Evolutionary conservation across 2,888 invertebrate species (phyloP).

Genomic region (Pilophorus perplexus): DNA sequence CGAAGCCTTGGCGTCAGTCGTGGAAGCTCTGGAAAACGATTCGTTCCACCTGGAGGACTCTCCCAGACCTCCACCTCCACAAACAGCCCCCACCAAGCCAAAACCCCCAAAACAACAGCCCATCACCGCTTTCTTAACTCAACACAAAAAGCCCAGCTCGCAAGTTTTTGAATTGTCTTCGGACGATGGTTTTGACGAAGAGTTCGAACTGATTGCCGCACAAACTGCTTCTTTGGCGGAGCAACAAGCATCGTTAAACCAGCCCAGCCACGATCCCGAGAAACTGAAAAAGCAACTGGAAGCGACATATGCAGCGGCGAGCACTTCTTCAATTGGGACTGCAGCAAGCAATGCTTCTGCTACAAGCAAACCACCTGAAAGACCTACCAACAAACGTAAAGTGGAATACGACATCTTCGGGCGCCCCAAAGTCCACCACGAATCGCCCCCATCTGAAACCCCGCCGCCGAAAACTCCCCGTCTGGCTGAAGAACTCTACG

Average conservation of each 20-base stretch:
- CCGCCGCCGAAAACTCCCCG: background rate
- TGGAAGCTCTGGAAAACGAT: slow-evolving; percentile 45
- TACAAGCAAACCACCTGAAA: background rate
- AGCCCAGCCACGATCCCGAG: background rate
- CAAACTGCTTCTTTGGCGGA: slow-evolving; percentile 19
- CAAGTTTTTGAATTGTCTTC: background rate
- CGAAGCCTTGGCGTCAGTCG: slow-evolving; percentile 45
- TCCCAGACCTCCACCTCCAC: background rate
- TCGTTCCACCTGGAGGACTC: background rate
- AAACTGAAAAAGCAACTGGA: slow-evolving; percentile 7
- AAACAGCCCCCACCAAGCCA: background rate
- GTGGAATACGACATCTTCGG: background rate
- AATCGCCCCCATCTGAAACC: background rate
- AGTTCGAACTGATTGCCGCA: slow-evolving; percentile 20
- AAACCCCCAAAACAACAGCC: slow-evolving; percentile 1
- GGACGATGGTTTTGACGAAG: slow-evolving; percentile 24
- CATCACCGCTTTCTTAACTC: slow-evolving; percentile 5
- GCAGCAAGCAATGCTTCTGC: background rate
- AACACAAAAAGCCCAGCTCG: background rate
- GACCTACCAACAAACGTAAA: background rate
- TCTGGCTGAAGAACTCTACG: background rate
- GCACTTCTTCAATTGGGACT: background rate
- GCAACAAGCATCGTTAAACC: background rate
- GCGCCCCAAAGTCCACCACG: slow-evolving; percentile 5
- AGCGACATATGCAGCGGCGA: background rate